Evolutionary conservation across 1,140 invertebrate species (phyloP), one percentile per base, ranked within the genome.

Genomic region (Drosophila athabasca): DNA sequence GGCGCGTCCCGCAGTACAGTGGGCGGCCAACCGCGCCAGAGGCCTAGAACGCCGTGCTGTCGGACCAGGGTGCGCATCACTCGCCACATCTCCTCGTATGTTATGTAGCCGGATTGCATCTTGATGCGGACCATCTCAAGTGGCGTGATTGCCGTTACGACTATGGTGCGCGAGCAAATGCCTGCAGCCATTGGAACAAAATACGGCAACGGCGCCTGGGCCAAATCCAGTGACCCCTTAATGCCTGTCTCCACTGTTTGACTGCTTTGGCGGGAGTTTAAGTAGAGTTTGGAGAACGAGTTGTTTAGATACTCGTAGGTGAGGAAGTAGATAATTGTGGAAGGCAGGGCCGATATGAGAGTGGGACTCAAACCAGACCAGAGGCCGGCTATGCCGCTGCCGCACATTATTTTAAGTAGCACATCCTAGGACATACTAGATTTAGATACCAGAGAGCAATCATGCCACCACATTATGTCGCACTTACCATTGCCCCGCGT

Each of bases 361-460:
- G 99, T 99, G 4, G 99, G 99, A 84, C 97, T 96, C 22, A 99
- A 92, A 3, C 99, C 99, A 93, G 97, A 98, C 99, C 98, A 99
- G 22, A 99, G 92, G 0, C 98, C 97, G 17, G 93, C 88, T 3
- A 98, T 81, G 15, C 99, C 99, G 94, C 99, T 98, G 62, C 93
- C 93, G 91, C 95, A 94, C 19, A 95, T 92, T 81, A 99, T 99
- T 94, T 99, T 98, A 19, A 97, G 89, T 90, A 99, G 95, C 11
- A 98, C 98, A 95, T 99, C 99, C 98, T 99, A 11, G 13, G 35
- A 11, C 11, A 41, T 2, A 22, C 1, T 3, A 26, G 13, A 43
- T 15, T 73, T 57, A 43, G 17, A 26, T 35, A 8, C 93, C 93
- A 49, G 77, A 45, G 46, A n/a, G 13, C 31, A 9, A 9, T 31